A percentile compares a stretch with the other conserved stretches of the same genome.
Conservation (phyloP, 2,888 invertebrate genomes). For the Eupithecia dodoneata region DNA sequence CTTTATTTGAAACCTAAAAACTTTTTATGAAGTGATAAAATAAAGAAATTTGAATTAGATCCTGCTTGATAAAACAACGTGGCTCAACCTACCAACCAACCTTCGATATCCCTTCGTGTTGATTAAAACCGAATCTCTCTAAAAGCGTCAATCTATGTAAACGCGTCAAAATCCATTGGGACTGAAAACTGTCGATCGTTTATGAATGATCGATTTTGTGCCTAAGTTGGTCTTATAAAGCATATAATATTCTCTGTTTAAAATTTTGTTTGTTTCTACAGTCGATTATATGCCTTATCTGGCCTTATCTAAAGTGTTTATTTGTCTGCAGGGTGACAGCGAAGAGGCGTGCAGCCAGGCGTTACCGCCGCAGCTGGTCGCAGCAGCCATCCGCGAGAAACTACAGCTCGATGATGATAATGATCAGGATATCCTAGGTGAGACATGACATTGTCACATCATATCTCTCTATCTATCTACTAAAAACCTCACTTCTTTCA, state of each 20-base stretch:
- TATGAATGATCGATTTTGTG: not conserved
- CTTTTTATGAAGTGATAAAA: no score
- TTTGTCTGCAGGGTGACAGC: conserved; percentile 64
- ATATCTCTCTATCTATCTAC: not conserved
- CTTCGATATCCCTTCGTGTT: no score
- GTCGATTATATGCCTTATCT: not conserved
- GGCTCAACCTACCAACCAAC: no score
- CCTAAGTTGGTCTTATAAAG: not conserved
- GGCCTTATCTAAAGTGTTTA: not conserved
- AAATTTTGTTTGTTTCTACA: not conserved
- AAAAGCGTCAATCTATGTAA: not conserved
- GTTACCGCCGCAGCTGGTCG: conserved; percentile 82
- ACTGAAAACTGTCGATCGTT: not conserved
- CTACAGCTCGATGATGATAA: conserved; percentile 90
- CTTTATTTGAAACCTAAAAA: no score
- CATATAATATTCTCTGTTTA: no score
- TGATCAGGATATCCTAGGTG: conserved; percentile 92
- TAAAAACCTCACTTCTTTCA: not conserved
- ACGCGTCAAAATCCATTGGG: not conserved
- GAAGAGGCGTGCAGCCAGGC: conserved; percentile 73
- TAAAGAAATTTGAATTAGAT: no score
- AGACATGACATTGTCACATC: conserved; percentile 27
- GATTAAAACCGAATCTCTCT: no score
- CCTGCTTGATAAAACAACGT: no score
- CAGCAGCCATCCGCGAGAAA: conserved; percentile 91